A percentile compares a stretch with the other conserved stretches of the same genome.
Evolutionary conservation across 2,797 vertebrate species (phyloP).

Genomic region (Streptopelia turtur): DNA sequence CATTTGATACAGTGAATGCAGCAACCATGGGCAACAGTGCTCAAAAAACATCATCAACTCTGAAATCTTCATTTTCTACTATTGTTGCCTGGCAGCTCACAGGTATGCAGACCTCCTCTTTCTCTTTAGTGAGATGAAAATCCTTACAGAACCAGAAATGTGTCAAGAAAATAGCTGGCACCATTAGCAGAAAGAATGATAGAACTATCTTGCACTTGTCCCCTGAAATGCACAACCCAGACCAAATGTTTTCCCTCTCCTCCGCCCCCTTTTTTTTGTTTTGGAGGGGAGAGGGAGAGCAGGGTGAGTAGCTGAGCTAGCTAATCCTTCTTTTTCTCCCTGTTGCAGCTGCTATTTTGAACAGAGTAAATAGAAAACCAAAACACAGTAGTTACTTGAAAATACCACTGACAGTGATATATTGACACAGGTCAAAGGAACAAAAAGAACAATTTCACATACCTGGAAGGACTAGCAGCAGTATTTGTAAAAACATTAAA

Average conservation of each 20-base stretch:
- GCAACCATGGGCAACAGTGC: background rate
- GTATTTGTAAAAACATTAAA: background rate
- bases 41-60: background rate
- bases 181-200: background rate
- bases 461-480: background rate
- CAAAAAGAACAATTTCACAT: background rate
- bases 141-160: background rate
- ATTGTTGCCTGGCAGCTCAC: background rate
- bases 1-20: background rate
- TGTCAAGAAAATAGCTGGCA: background rate
- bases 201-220: background rate
- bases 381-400: background rate
- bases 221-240: background rate
- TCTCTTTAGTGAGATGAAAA: background rate
- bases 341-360: background rate
- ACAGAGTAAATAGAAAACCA: background rate
- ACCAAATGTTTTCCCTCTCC: background rate
- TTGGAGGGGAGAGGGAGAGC: background rate
- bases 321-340: background rate
- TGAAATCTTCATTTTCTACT: background rate
- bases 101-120: background rate
- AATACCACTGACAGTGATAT: background rate
- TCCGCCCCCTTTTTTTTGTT: accelerated
- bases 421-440: background rate
- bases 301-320: background rate